A percentile compares a stretch with the other conserved stretches of the same genome.
Conservation (phyloP, 2,888 invertebrate species). For the Scaptomyza reducta region DNA sequence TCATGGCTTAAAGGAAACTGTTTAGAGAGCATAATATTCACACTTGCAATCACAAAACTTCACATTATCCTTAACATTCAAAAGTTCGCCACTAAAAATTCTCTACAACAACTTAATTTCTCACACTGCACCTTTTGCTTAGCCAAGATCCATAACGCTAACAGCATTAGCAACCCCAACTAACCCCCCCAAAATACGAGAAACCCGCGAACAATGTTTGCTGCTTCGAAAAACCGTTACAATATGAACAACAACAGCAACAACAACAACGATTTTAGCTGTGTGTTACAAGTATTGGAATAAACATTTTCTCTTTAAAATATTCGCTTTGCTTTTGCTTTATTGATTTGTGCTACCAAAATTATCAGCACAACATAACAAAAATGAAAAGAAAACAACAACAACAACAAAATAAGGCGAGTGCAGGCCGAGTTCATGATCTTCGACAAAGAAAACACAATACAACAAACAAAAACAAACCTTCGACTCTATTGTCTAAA, state of each 20-base stretch:
- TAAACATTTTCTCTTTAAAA: conserved; percentile 53
- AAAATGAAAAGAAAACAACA: no score
- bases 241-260: conserved; percentile 48
- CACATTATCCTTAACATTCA: no score
- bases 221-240: conserved; percentile 55
- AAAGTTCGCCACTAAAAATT: no score
- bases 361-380: no score
- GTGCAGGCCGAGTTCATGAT: conserved; percentile 69
- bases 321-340: conserved; percentile 48
- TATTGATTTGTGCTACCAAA: conserved; percentile 79
- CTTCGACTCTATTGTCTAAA: conserved; percentile 61
- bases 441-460: conserved; percentile 43
- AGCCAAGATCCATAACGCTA: conserved; percentile 37
- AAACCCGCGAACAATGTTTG: conserved; percentile 20
- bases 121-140: conserved; percentile 21
- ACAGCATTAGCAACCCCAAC: conserved; percentile 1
- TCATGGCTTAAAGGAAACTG: neutral
- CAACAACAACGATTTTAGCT: conserved; percentile 37
- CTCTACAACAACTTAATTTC: conserved; percentile 8
- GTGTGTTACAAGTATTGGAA: conserved; percentile 59
- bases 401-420: conserved; percentile 8
- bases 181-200: neutral
- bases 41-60: neutral
- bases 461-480: conserved; percentile 55
- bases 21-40: neutral